Base-by-base conservation (phyloP, 2,888 invertebrate species). In the Morpho helenor region DNA sequence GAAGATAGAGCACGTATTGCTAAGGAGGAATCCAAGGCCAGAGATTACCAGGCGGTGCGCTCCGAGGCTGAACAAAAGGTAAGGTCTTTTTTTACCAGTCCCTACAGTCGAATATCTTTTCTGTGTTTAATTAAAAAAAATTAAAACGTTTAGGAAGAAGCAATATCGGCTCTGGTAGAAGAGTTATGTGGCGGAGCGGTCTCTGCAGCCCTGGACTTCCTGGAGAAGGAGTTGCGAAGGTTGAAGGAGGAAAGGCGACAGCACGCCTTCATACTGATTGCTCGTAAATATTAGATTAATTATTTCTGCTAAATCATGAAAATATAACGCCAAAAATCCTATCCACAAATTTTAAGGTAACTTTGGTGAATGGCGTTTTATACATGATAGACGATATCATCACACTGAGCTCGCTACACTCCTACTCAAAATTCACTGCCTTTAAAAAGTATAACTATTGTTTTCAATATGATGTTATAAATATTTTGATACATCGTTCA, bases 251-350 rank as follows among this genome's bases (percentile, higher is more conserved):
- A 97, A 76, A 91, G 96, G 7, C 92, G 94, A 59, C 93, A 95
- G 9, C 96, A 97, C 69, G 96, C 96, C 0, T 93, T 95, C 74
- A 93, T 95, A 39, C 88, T 97, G 67, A 82, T 97, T 45, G 95
- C 96, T 0, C 40, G 88, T 88, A 23, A 74, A 79, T 73, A 39
- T 39, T 45, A 23, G 7, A 22, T 39, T 41, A 42, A 39, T n/a
- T 8, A 8, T 7, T 51, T 7, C 23, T 51, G 5, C 31, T 31
- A 31, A 31, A 31, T 23, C 23, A 23, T 23, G 31, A 31, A 31
- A 31, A 31, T 31, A 5, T 31, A 5, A 31, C 31, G 31, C 31
- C 5, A 3, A 31, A 31, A 5, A 31, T 31, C 0, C 31, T 3
- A 2, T 31, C 31, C 2, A 2, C 1, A 31, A 5, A 31, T 31